These are phyloP conservation scores for Alces alces DNA, from an alignment of 2,113 vertebrate species.

Conservation along the genomic window DNA sequence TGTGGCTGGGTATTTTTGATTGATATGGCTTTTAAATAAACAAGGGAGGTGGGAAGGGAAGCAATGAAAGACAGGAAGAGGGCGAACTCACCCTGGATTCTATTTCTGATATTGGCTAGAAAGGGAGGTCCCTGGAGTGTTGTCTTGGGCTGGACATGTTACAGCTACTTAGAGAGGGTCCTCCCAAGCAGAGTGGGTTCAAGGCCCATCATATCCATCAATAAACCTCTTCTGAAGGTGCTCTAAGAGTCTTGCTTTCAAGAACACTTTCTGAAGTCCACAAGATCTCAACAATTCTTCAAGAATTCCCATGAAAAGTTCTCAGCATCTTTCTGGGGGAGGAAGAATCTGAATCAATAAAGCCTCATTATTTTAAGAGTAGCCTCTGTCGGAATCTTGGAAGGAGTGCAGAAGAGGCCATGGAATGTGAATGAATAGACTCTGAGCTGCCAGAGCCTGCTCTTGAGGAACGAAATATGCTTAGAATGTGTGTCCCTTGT, in stretches of 20 bases:
- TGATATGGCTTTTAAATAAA: neutral
- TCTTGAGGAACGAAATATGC: conserved; percentile 70
- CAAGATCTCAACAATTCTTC: neutral
- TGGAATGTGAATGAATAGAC: conserved; percentile 60
- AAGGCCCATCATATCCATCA: neutral
- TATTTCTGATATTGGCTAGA: neutral
- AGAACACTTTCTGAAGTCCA: neutral
- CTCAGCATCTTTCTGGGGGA: conserved; percentile 36
- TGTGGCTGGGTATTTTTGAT: neutral
- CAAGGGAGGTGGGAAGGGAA: neutral
- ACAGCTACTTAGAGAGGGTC: neutral
- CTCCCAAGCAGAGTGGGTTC: neutral
- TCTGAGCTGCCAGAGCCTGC: conserved; percentile 54
- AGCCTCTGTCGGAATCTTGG: conserved; percentile 46
- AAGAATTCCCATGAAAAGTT: conserved; percentile 48
- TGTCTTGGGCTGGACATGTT: neutral
- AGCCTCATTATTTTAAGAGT: conserved; percentile 55
- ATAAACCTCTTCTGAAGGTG: neutral
- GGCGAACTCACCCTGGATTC: neutral
- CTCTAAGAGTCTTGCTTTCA: neutral
- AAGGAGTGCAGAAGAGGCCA: conserved; percentile 21
- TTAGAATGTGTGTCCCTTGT: conserved; percentile 59
- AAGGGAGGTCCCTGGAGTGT: neutral
- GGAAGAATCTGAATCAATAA: conserved; percentile 50
- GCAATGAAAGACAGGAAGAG: neutral